phyloP scores from a whole-genome alignment of 30 jellyfish, hydroid and myxozoan genomes.

The Clytia hemisphaerica region DNA sequence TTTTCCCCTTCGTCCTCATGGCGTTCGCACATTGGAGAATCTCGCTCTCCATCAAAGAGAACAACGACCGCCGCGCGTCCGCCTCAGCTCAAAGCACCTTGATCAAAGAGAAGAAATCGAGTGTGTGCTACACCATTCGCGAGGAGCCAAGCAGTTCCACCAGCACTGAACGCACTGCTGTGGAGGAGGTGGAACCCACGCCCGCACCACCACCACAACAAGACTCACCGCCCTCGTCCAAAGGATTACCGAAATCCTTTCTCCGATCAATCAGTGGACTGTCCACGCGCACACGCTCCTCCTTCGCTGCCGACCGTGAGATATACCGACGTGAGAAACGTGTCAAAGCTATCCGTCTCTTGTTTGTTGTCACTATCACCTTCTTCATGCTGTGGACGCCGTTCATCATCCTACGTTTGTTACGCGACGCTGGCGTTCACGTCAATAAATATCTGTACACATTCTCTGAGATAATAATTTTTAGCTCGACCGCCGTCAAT shows the following conservation, averaged over 20 bases:
- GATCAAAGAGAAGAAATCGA: constrained; percentile 14
- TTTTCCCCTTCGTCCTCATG: constrained; percentile 69
- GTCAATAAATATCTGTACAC: constrained; percentile 58
- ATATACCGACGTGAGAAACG: constrained; percentile 13
- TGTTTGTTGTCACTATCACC: constrained; percentile 73
- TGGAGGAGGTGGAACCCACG: too few species aligned
- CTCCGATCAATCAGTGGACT: constrained; percentile 19
- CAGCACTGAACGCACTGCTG: constrained; percentile 6
- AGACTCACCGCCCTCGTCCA: neutral
- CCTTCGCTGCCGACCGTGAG: constrained; percentile 15
- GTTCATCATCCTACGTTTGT: constrained; percentile 58
- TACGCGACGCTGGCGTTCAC: constrained; percentile 35
- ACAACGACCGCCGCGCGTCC: constrained; percentile 22
- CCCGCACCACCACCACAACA: too few species aligned
- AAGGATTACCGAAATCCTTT: too few species aligned
- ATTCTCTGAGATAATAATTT: constrained; percentile 63
- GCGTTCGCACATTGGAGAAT: constrained; percentile 86
- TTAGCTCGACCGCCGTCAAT: constrained; percentile 90
- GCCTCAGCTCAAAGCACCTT: neutral
- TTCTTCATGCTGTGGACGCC: constrained; percentile 90
- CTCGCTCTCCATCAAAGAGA: constrained; percentile 44
- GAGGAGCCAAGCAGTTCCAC: constrained; percentile 33
- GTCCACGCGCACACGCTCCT: constrained; percentile 4
- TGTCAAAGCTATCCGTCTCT: constrained; percentile 57
- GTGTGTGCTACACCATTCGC: constrained; percentile 27